phyloP scores from a whole-genome alignment of 2,888 invertebrate species.

The Maniola hyperantus region DNA sequence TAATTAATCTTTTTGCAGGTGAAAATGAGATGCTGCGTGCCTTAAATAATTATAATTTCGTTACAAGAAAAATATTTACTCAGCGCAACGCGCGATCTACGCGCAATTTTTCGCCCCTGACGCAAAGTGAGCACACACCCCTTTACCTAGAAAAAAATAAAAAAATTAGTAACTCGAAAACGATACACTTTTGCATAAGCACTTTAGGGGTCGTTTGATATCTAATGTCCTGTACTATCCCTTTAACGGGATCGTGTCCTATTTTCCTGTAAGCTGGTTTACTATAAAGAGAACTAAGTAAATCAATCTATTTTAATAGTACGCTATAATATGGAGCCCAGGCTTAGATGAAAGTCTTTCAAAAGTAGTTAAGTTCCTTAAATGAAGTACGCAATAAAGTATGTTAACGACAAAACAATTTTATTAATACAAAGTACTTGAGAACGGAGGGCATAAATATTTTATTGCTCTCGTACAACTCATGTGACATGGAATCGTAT shows the following conservation, averaged over 20 bases:
- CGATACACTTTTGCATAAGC: too few species aligned
- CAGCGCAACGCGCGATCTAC: neutral
- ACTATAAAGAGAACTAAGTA: too few species aligned
- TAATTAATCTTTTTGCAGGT: conserved; percentile 44
- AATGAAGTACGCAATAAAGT: conserved; percentile 10
- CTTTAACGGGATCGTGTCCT: too few species aligned
- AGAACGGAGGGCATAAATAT: conserved; percentile 9
- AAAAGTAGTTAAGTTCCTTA: neutral
- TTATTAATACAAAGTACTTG: conserved; percentile 20
- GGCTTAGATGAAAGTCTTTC: neutral
- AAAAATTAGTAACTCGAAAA: too few species aligned
- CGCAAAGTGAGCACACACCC: too few species aligned
- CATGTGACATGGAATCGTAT: conserved; percentile 2
- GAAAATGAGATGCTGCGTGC: conserved; percentile 19
- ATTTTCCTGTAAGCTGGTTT: too few species aligned
- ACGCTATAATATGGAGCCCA: too few species aligned
- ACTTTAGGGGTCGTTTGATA: too few species aligned
- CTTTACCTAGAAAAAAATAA: too few species aligned
- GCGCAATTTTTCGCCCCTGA: too few species aligned
- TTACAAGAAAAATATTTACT: neutral
- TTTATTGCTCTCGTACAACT: conserved; percentile 16
- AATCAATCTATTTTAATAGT: too few species aligned
- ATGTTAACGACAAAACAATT: conserved; percentile 6
- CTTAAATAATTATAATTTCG: conserved; percentile 16
- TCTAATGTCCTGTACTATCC: too few species aligned